Base-by-base conservation (phyloP, 2,797 vertebrate genomes). In the Myoxocephalus aenaeus region DNA sequence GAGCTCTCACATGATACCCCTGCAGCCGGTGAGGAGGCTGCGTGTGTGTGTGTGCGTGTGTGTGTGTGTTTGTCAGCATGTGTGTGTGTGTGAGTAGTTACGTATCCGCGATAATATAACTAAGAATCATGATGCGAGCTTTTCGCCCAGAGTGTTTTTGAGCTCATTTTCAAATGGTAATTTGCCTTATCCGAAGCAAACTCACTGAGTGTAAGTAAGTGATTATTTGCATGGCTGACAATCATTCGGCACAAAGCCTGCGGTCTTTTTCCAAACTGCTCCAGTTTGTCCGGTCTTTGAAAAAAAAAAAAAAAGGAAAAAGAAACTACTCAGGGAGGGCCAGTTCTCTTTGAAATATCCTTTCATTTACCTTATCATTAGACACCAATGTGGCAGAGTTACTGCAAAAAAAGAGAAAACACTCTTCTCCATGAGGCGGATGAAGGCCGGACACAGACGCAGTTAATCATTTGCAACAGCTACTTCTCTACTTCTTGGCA, bases 161-260 rank as follows among this genome's bases (percentile, higher is more conserved):
- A 96, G 96, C 93, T 97, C 96, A 97, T 98, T 98, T 98, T 97
- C 96, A 97, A 97, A 97, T 97, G 96, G 94, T 97, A 97, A 97
- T 99, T 97, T 97, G 95, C 96, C 97, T 97, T 97, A 97, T 97
- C 96, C 96, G 95, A 93, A 96, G 95, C 93, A 95, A 97, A 97
- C 95, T 96, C 96, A 96, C 95, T 94, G 93, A 97, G 95, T 97
- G 95, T 97, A 97, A 98, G 97, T 97, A 98, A 98, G 96, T 97
- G 96, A 98, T 98, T 98, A 97, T 98, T 97, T 97, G 96, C 96
- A 96, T 97, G 96, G 97, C 95, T 97, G 96, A 97, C 96, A 97
- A 96, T 97, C 96, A 96, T 94, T 96, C 95, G 92, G 95, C 92
- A 93, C 89, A 7, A 34, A 34, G 96, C 96, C 96, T 94, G 94